A percentile compares a stretch with the other conserved stretches of the same genome.
These are phyloP conservation scores for Nemoura dubitans DNA, from an alignment of 2,888 invertebrate species.

Conservation along the genomic window DNA sequence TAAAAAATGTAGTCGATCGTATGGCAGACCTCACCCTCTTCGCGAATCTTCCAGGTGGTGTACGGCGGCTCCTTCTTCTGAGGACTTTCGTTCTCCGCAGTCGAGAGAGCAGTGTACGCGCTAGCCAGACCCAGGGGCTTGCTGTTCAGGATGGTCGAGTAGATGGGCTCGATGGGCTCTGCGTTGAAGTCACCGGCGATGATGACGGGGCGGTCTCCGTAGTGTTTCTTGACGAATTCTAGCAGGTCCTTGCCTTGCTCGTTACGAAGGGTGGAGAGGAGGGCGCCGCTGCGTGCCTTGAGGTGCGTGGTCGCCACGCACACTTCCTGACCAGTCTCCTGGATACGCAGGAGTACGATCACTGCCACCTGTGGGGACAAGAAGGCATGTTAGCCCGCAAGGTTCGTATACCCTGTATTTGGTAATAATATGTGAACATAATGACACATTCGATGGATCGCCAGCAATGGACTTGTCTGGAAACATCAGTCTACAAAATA, in stretches of 20 bases:
- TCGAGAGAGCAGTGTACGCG: slow-evolving; percentile 61
- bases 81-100: slow-evolving; percentile 52
- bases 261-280: slow-evolving; percentile 72
- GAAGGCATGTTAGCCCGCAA: slow-evolving; percentile 38
- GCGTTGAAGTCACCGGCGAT: slow-evolving; percentile 82
- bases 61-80: slow-evolving; percentile 71
- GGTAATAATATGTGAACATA: too few relatives aligned
- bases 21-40: slow-evolving; percentile 75
- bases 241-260: slow-evolving; percentile 76
- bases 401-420: too few relatives aligned
- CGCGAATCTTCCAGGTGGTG: slow-evolving; percentile 80
- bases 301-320: slow-evolving; percentile 77
- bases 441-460: too few relatives aligned
- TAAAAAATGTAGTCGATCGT: slow-evolving; percentile 81
- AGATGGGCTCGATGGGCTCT: slow-evolving; percentile 75
- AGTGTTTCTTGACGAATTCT: slow-evolving; percentile 64
- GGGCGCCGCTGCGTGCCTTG: slow-evolving; percentile 75
- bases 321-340: slow-evolving; percentile 67
- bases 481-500: too few relatives aligned
- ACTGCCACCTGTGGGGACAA: slow-evolving; percentile 66
- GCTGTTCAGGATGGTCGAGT: slow-evolving; percentile 66
- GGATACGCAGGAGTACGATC: slow-evolving; percentile 64
- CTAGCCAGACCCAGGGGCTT: slow-evolving; percentile 61
- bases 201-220: slow-evolving; percentile 67
- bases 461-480: too few relatives aligned